A percentile compares a stretch with the other conserved stretches of the same genome.
These are phyloP conservation scores for Periophthalmus modestus DNA, from an alignment of 2,113 vertebrate genomes.

Conservation along the genomic window DNA sequence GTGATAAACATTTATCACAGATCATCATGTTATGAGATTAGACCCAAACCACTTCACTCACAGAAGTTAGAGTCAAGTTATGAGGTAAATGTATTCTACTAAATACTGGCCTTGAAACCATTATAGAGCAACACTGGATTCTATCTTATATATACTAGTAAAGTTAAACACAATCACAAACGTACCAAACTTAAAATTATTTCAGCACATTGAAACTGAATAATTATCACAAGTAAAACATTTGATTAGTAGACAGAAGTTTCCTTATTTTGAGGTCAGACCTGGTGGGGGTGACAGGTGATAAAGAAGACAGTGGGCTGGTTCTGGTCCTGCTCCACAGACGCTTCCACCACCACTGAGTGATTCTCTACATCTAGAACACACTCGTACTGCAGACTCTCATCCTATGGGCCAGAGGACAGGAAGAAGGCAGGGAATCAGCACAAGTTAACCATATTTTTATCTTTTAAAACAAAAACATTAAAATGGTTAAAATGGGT, in stretches of 20 bases:
- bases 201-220: background rate
- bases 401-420: constrained; percentile 77
- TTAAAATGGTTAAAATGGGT: background rate
- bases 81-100: too few species aligned
- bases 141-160: too few species aligned
- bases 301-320: constrained; percentile 80
- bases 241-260: background rate
- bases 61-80: too few species aligned
- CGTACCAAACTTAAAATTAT: background rate
- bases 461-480: too few species aligned
- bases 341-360: constrained; percentile 83
- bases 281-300: constrained; percentile 80
- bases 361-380: constrained; percentile 85
- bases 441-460: too few species aligned
- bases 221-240: background rate
- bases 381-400: constrained; percentile 85
- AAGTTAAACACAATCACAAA: too few species aligned
- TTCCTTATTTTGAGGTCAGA: constrained; percentile 29
- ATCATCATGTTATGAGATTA: background rate
- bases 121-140: too few species aligned
- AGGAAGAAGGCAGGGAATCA: background rate
- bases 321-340: constrained; percentile 77
- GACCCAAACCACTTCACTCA: background rate
- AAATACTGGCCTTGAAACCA: too few species aligned
- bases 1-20: background rate